These are phyloP conservation scores for Naja naja DNA, from an alignment of 2,113 vertebrate genomes.

Conservation along the genomic window DNA sequence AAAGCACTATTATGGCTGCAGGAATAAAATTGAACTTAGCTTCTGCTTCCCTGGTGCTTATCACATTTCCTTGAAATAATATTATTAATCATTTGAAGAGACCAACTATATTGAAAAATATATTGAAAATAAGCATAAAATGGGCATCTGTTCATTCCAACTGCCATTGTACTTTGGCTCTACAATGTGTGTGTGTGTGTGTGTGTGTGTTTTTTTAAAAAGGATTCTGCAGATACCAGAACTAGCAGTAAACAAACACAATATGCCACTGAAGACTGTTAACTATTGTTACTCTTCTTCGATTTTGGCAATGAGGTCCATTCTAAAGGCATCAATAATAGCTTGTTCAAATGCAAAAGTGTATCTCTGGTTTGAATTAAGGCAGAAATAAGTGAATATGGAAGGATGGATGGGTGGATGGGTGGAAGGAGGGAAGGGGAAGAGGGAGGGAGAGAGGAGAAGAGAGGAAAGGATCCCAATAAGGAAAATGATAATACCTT, in stretches of 20 bases:
- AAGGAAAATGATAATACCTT: not conserved
- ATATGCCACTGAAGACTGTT: not conserved
- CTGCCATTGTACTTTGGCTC: not conserved
- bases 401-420: not conserved
- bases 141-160: not conserved
- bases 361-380: not conserved
- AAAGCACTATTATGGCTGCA: not conserved
- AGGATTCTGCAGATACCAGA: not conserved
- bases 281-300: not conserved
- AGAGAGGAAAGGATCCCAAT: not conserved
- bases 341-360: not conserved
- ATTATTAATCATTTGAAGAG: not conserved
- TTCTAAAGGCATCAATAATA: not conserved
- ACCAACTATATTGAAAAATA: not conserved
- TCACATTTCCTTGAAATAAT: not conserved
- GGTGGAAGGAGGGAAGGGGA: not conserved
- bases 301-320: not conserved
- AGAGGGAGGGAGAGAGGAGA: not conserved
- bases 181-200: not conserved
- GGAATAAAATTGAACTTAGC: not conserved
- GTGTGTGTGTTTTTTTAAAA: not conserved
- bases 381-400: not conserved
- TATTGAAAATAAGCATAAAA: not conserved
- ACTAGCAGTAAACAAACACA: not conserved
- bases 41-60: not conserved